These are phyloP conservation scores for Glossophaga mutica DNA, from an alignment of 2,797 vertebrate genomes.

Conservation along the genomic window DNA sequence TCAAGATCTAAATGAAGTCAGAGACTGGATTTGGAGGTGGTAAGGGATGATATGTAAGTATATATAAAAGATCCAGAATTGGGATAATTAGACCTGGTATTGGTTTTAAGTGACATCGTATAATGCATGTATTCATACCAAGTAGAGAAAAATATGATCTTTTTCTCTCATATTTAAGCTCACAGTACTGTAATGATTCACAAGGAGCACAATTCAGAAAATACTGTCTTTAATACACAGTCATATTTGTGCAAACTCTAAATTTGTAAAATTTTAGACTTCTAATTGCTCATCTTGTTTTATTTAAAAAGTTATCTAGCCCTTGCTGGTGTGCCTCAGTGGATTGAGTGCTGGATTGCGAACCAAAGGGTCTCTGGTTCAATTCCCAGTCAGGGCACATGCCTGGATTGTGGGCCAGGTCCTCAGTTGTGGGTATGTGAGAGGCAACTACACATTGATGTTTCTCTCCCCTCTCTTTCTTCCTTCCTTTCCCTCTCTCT, in stretches of 20 bases:
- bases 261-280: slow-evolving; percentile 14
- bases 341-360: too few relatives aligned
- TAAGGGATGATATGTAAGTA: not conserved
- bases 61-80: slow-evolving; percentile 13
- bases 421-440: too few relatives aligned
- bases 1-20: slow-evolving; percentile 18
- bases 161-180: not conserved
- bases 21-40: not conserved
- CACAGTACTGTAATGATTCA: not conserved
- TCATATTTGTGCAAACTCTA: not conserved
- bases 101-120: slow-evolving; percentile 1
- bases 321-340: too few relatives aligned
- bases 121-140: not conserved
- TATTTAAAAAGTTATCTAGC: not conserved
- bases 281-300: slow-evolving; percentile 36
- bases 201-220: not conserved
- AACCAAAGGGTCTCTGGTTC: too few relatives aligned
- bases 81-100: not conserved
- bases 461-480: too few relatives aligned
- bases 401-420: too few relatives aligned
- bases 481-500: too few relatives aligned
- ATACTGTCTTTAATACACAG: not conserved
- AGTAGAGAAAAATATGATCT: not conserved
- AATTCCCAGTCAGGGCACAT: too few relatives aligned
- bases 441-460: too few relatives aligned